Evolutionary conservation across 2,113 vertebrate genomes (phyloP).

Genomic region (Nannospalax galili): DNA sequence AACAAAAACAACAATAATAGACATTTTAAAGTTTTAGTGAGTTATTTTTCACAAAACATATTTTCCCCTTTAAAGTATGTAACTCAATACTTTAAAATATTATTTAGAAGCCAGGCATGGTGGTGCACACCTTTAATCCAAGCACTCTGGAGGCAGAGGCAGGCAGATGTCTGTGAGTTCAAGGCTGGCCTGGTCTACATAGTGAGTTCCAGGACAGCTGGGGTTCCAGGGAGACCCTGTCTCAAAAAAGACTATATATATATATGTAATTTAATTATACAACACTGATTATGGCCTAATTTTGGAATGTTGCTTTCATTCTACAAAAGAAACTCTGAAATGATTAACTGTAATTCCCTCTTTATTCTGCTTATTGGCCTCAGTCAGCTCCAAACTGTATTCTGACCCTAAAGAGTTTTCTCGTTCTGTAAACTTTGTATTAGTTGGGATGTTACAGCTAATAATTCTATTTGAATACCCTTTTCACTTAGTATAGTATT

Average conservation of each 20-base stretch:
- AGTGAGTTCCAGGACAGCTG: too few species aligned
- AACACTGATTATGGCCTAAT: not conserved
- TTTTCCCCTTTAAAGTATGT: too few species aligned
- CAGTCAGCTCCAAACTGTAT: not conserved
- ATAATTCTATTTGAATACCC: not conserved
- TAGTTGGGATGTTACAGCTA: not conserved
- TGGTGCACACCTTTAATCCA: too few species aligned
- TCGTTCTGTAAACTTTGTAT: not conserved
- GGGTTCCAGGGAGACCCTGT: too few species aligned
- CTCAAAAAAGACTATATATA: too few species aligned
- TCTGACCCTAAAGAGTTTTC: not conserved
- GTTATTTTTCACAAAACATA: not conserved
- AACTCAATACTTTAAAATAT: not conserved
- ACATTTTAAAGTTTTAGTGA: not conserved
- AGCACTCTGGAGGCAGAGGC: too few species aligned
- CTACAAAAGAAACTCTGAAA: not conserved
- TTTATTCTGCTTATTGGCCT: not conserved
- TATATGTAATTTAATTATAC: too few species aligned
- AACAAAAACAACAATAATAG: too few species aligned
- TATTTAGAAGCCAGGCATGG: too few species aligned
- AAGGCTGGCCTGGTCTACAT: too few species aligned
- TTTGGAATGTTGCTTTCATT: not conserved
- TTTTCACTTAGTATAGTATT: not conserved
- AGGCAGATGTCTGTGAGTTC: too few species aligned
- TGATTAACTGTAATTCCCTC: not conserved